Evolutionary conservation across 1,140 invertebrate genomes (phyloP).

Genomic region (Hycleus phaleratus): DNA sequence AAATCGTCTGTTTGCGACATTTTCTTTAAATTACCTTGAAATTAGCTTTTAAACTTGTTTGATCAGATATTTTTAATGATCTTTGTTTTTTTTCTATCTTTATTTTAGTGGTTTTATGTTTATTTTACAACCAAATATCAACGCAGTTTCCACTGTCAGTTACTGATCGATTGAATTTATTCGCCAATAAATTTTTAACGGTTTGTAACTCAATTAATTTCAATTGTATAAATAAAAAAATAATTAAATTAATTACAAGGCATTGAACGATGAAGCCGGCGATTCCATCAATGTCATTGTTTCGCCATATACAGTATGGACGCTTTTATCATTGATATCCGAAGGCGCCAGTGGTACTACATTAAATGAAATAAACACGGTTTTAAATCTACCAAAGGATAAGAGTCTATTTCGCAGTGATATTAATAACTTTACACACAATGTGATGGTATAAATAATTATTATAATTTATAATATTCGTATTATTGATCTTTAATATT

Average conservation of each 20-base stretch:
- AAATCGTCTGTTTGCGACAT: no score
- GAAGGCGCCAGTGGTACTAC: conserved; percentile 44
- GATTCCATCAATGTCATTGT: conserved; percentile 33
- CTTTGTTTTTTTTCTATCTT: no score
- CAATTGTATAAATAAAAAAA: background rate
- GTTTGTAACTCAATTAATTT: conserved; percentile 2
- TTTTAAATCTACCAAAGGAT: conserved; percentile 35
- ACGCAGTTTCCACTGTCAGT: no score
- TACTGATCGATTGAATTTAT: conserved; percentile 6
- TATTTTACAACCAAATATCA: no score
- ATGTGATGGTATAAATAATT: conserved; percentile 36
- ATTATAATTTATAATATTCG: background rate
- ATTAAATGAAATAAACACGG: conserved; percentile 35
- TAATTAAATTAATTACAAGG: background rate
- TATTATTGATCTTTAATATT: background rate
- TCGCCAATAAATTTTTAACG: conserved; percentile 14
- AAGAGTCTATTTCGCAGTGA: conserved; percentile 31
- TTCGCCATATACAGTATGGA: conserved; percentile 48
- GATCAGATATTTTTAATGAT: no score
- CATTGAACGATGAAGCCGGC: conserved; percentile 20
- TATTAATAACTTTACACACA: conserved; percentile 37
- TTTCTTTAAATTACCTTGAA: no score
- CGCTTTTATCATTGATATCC: conserved; percentile 42
- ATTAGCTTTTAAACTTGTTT: no score
- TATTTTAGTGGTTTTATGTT: no score